phyloP scores from a whole-genome alignment of 2,888 invertebrate species.

The Tigriopus californicus region DNA sequence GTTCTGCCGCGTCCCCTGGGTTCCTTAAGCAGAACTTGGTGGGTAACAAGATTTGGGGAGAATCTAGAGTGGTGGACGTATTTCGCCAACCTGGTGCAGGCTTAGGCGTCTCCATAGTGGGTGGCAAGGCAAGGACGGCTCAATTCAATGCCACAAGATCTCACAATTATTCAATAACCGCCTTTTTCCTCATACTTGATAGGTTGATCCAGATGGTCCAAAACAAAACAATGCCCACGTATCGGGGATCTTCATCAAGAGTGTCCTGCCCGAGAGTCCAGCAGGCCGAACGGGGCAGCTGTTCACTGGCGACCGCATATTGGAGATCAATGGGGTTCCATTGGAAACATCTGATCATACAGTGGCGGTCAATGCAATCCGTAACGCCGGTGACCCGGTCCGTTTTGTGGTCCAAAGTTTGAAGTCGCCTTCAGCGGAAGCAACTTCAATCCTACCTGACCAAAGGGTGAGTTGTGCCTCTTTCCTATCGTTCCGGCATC shows the following conservation, averaged over 20 bases:
- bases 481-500: no score
- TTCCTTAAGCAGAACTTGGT: not conserved
- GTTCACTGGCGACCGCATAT: constrained; percentile 8
- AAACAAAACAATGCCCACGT: not conserved
- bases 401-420: constrained; percentile 13
- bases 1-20: no score
- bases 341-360: constrained; percentile 2
- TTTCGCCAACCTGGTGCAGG: not conserved
- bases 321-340: not conserved
- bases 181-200: no score
- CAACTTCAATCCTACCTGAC: no score
- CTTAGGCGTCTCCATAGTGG: constrained; percentile 14
- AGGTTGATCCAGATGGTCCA: no score
- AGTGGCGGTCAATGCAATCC: constrained; percentile 12
- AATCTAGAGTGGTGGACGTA: constrained; percentile 3
- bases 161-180: no score
- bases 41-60: constrained; percentile 5
- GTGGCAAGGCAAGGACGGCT: constrained; percentile 7
- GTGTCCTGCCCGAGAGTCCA: constrained; percentile 13
- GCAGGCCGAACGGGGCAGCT: constrained; percentile 11
- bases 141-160: no score
- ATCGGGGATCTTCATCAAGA: constrained; percentile 15
- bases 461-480: no score
- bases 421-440: not conserved
- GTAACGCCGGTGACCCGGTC: constrained; percentile 4